These are phyloP conservation scores for Hesperophylax magnus DNA, from an alignment of 1,140 invertebrate genomes.

Conservation along the genomic window DNA sequence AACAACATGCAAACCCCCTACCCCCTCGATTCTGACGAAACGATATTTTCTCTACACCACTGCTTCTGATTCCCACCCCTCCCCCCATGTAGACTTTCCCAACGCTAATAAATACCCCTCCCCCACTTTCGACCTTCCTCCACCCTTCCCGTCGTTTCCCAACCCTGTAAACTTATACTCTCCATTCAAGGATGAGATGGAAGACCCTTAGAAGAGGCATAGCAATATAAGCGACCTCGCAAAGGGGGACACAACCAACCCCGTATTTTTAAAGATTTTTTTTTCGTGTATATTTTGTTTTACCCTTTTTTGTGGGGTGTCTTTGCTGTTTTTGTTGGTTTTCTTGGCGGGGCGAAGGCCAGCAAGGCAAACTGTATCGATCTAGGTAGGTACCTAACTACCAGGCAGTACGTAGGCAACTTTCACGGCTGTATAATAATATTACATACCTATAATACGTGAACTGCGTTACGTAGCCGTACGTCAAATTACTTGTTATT, in stretches of 20 bases:
- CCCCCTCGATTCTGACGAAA: too few species aligned
- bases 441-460: background rate
- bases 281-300: background rate
- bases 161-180: slow-evolving; percentile 25
- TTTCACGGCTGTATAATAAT: background rate
- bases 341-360: slow-evolving; percentile 1
- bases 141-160: background rate
- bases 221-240: background rate
- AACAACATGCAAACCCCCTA: background rate
- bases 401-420: background rate
- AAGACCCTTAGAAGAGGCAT: background rate
- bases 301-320: background rate
- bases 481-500: background rate
- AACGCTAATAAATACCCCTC: background rate
- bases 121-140: background rate
- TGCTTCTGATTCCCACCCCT: background rate
- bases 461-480: background rate
- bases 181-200: slow-evolving; percentile 36
- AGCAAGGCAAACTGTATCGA: slow-evolving; percentile 29
- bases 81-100: slow-evolving; percentile 10
- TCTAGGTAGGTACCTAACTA: slow-evolving; percentile 12
- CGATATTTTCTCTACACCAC: background rate
- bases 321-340: background rate
- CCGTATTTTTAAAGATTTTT: background rate
- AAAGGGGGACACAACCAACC: too few species aligned